Evolutionary conservation across 2,888 invertebrate genomes (phyloP), one percentile per base, ranked within the genome.

Genomic region (Chromoteleia sp.): DNA sequence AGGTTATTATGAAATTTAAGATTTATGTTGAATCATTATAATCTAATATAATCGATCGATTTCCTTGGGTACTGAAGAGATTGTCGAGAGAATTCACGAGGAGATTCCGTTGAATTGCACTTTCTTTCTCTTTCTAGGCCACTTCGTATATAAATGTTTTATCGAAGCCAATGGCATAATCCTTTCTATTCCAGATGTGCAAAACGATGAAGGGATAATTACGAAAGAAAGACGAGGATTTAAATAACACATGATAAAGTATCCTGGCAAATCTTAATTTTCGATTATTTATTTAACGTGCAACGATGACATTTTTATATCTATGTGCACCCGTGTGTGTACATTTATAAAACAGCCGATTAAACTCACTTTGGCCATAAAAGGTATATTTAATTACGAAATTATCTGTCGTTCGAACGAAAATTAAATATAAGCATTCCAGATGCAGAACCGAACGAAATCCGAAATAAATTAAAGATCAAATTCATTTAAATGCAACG

Each of bases 191-290:
- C 76, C 80, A 84, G 84, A 86, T 86, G 71, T 81, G 77, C 77
- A 48, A 41, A 71, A 81, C 83, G 85, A 87, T 87, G 85, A 65
- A 71, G 77, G 61, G 56, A 81, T 88, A 88, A 87, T 88, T 87
- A 85, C 81, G 79, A 77, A 77, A 79, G 67, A 68, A 65, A 80
- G 76, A 75, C 54, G 41, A 52, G 33, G 58, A 75, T 54, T 78
- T 58, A 81, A 76, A 75, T 76, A 68, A 59, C 56, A 70, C 76
- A 76, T 71, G 77, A 81, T 73, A 63, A 58, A 81, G 63, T 71
- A 33, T 45, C 12, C 8, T 29, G 45, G 48, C 68, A 61, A 80
- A 68, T 80, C 67, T 74, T 61, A 58, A 25, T 68, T 15, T 33
- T 58, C 19, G 6, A 41, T 58, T 41, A 8, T 6, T 36, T 61